A percentile compares a stretch with the other conserved stretches of the same genome.
Evolutionary conservation across 2,797 vertebrate species (phyloP).

Genomic region (Craterocephalus amniculus): DNA sequence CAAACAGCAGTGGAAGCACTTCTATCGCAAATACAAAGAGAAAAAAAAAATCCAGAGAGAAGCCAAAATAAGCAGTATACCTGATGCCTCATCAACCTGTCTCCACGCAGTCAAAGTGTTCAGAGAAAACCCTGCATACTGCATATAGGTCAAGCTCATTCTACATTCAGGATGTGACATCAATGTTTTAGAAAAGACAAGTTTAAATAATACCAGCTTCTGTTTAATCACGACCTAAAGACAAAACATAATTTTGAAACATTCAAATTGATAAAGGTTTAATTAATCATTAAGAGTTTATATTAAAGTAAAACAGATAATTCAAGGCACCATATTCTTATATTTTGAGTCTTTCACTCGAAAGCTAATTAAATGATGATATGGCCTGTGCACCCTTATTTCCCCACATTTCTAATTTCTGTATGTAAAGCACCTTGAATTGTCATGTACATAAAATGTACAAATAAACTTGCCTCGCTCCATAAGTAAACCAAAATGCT

Average conservation of each 20-base stretch:
- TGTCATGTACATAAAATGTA: no score
- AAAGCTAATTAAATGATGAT: no score
- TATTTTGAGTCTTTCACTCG: no score
- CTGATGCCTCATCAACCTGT: background rate
- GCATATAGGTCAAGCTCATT: constrained; percentile 43
- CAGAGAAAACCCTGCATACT: constrained; percentile 21
- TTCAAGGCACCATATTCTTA: no score
- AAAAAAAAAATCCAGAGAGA: constrained; percentile 15
- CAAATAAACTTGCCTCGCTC: no score
- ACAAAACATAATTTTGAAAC: constrained; percentile 6
- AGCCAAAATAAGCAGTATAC: constrained; percentile 4
- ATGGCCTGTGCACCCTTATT: no score
- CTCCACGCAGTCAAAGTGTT: constrained; percentile 2
- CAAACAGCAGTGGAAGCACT: constrained; percentile 25
- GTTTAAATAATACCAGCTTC: constrained; percentile 50
- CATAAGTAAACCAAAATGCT: background rate
- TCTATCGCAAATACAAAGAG: constrained; percentile 8
- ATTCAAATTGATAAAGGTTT: constrained; percentile 1
- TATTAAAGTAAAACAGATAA: no score
- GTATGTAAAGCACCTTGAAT: no score
- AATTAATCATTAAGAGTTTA: no score
- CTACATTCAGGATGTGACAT: constrained; percentile 27
- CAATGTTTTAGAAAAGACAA: constrained; percentile 37
- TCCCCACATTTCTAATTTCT: no score
- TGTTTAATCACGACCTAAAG: constrained; percentile 5